These are phyloP conservation scores for Brachystomella parvula DNA, from an alignment of 1,140 invertebrate species.

Conservation along the genomic window DNA sequence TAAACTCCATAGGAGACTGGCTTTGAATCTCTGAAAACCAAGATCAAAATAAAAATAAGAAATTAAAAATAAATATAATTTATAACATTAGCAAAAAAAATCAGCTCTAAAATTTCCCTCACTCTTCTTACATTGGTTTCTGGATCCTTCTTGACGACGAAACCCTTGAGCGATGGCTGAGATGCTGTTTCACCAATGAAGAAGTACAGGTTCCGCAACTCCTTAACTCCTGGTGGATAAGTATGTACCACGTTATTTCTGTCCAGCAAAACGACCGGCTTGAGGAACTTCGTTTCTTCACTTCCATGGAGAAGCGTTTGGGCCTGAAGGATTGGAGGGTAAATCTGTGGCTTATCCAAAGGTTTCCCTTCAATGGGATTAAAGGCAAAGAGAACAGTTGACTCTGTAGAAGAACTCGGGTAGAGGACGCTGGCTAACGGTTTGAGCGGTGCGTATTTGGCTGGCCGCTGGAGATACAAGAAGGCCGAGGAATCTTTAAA, in stretches of 20 bases:
- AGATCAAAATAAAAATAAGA: constrained; percentile 15
- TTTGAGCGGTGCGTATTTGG: constrained; percentile 32
- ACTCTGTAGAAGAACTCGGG: constrained; percentile 4
- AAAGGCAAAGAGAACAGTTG: constrained; percentile 33
- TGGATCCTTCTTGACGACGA: constrained; percentile 3
- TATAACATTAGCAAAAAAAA: too few relatives aligned
- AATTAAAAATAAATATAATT: neutral
- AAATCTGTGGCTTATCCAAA: constrained; percentile 25
- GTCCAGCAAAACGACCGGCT: constrained; percentile 34
- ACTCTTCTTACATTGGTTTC: constrained; percentile 3
- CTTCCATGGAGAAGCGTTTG: constrained; percentile 27
- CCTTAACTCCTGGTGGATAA: constrained; percentile 20
- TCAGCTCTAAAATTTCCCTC: neutral
- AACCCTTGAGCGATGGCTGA: constrained; percentile 7
- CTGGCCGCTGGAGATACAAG: constrained; percentile 32
- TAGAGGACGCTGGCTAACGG: constrained; percentile 32
- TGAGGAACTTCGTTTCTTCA: constrained; percentile 33
- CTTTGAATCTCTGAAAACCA: constrained; percentile 34
- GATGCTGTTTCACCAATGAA: constrained; percentile 21
- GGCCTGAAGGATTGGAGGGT: constrained; percentile 26
- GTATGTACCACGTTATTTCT: constrained; percentile 20
- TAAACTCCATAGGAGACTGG: constrained; percentile 59
- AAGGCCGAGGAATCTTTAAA: constrained; percentile 15
- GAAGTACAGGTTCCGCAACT: constrained; percentile 28
- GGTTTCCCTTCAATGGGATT: constrained; percentile 36